These are phyloP conservation scores for Pachycephus smyrnensis DNA, from an alignment of 2,888 invertebrate species.

Conservation along the genomic window DNA sequence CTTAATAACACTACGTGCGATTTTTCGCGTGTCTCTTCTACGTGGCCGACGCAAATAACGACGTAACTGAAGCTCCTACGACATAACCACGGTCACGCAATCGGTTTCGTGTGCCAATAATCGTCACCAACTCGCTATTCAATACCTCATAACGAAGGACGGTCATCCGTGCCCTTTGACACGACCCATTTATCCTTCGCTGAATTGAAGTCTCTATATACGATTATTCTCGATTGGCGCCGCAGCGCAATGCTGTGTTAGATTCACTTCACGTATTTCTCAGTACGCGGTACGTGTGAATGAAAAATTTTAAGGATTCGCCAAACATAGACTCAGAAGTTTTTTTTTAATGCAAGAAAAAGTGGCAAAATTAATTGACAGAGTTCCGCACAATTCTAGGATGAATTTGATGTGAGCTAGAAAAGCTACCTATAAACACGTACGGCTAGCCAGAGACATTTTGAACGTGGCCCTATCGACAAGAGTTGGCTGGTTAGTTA, in stretches of 20 bases:
- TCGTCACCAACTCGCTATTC: neutral
- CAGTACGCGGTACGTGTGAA: neutral
- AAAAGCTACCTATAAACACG: neutral
- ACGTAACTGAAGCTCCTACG: neutral
- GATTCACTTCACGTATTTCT: neutral
- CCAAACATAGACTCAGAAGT: too few species aligned
- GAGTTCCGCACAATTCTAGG: neutral
- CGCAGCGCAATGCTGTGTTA: neutral
- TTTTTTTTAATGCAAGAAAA: neutral
- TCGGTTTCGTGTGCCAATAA: neutral
- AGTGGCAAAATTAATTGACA: neutral
- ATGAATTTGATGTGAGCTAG: neutral
- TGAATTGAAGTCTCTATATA: neutral
- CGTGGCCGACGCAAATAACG: neutral
- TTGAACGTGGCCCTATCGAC: neutral
- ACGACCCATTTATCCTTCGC: neutral
- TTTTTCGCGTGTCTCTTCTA: neutral
- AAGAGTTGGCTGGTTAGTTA: neutral
- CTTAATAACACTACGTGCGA: neutral
- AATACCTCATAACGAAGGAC: neutral
- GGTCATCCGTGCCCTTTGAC: neutral
- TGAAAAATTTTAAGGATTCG: neutral
- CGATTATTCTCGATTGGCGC: neutral
- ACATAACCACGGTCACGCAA: neutral
- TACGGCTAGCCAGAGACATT: neutral